A percentile compares a stretch with the other conserved stretches of the same genome.
These are phyloP conservation scores for Frieseomelitta varia DNA, from an alignment of 1,140 invertebrate species.

Conservation along the genomic window DNA sequence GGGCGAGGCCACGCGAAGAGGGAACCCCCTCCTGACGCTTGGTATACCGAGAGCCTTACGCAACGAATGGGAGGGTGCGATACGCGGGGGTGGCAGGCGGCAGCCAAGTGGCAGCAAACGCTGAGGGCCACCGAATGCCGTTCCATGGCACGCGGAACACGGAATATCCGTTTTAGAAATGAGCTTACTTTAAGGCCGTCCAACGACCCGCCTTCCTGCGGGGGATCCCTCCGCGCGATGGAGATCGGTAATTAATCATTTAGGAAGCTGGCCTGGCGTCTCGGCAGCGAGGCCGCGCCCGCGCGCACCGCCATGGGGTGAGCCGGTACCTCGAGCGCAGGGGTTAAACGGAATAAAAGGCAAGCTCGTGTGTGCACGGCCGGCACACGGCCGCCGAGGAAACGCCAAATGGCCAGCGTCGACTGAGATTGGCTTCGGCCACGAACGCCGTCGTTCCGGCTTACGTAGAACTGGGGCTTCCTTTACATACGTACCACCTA, in stretches of 20 bases:
- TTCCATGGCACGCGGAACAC: constrained; percentile 75
- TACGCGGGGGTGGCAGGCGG: constrained; percentile 41
- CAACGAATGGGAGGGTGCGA: constrained; percentile 44
- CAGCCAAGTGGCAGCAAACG: constrained; percentile 66
- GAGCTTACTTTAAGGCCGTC: constrained; percentile 72
- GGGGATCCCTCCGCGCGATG: constrained; percentile 68
- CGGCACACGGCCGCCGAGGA: constrained; percentile 64
- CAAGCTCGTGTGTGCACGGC: constrained; percentile 67
- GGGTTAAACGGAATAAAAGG: constrained; percentile 73
- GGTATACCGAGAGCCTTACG: constrained; percentile 24
- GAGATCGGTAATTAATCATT: constrained; percentile 81
- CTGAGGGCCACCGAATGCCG: constrained; percentile 64
- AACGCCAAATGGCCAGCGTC: constrained; percentile 77
- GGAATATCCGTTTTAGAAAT: constrained; percentile 80
- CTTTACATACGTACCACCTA: constrained; percentile 59
- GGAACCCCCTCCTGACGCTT: constrained; percentile 43
- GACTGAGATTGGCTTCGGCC: constrained; percentile 66
- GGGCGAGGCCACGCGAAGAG: constrained; percentile 35
- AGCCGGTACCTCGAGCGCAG: constrained; percentile 54
- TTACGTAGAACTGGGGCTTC: constrained; percentile 61
- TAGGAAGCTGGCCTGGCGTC: constrained; percentile 60
- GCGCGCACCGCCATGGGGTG: constrained; percentile 22
- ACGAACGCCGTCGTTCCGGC: constrained; percentile 60
- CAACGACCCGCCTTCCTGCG: constrained; percentile 53
- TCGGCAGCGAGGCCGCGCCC: constrained; percentile 23